A percentile compares a stretch with the other conserved stretches of the same genome.
Evolutionary conservation across 2,888 invertebrate species (phyloP).

Genomic region (Pasiphila rectangulata): DNA sequence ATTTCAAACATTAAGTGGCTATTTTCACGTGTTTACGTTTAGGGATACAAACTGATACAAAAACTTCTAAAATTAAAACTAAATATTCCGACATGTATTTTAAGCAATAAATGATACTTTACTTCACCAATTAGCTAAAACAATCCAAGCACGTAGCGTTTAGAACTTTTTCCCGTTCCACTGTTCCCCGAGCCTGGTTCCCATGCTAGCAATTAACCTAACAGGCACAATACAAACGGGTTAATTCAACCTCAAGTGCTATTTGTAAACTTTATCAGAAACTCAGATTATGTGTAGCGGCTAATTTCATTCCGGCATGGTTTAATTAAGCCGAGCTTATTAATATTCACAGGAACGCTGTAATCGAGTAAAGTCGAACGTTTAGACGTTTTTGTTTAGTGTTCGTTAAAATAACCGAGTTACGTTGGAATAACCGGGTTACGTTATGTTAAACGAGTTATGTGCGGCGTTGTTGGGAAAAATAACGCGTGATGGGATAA

Average conservation of each 20-base stretch:
- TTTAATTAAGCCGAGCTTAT: conserved; percentile 24
- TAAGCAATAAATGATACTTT: too few species aligned
- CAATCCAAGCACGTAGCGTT: conserved; percentile 1
- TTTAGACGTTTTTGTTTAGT: conserved; percentile 26
- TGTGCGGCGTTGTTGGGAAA: conserved; percentile 14
- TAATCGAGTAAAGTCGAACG: conserved; percentile 26
- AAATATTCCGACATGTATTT: too few species aligned
- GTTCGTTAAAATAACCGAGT: conserved; percentile 26
- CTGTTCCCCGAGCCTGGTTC: too few species aligned
- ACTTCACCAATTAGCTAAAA: too few species aligned
- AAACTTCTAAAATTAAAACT: too few species aligned
- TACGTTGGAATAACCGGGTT: conserved; percentile 22
- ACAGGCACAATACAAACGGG: background rate
- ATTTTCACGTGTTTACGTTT: too few species aligned
- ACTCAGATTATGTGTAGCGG: conserved; percentile 12
- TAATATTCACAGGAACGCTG: conserved; percentile 21
- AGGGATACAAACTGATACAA: too few species aligned
- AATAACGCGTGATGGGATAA: conserved; percentile 21
- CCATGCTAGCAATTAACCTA: background rate
- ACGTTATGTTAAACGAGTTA: conserved; percentile 21
- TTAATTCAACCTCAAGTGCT: background rate
- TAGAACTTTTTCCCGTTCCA: background rate
- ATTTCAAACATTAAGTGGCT: too few species aligned
- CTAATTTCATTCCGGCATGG: conserved; percentile 14
- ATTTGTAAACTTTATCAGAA: background rate